phyloP scores from a whole-genome alignment of 2,888 invertebrate species.

The Cecidostiba fungosa region DNA sequence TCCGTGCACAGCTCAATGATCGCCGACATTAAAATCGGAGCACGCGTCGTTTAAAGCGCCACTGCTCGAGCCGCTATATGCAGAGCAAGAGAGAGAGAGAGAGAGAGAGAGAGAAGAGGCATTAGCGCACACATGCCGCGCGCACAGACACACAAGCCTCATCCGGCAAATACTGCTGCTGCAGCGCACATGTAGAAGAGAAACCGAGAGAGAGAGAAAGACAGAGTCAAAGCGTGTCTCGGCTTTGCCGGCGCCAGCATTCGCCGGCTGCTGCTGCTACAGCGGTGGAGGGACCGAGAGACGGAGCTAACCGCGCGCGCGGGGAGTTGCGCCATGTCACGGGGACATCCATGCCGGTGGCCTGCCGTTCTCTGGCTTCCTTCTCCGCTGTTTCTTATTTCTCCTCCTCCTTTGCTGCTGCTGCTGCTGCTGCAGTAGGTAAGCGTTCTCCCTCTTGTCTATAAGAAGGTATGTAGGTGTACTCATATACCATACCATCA shows the following conservation, averaged over 20 bases:
- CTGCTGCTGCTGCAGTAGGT: background rate
- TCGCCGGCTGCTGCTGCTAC: background rate
- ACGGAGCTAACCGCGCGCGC: conserved; percentile 9
- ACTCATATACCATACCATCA: background rate
- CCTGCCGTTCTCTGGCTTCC: conserved; percentile 52
- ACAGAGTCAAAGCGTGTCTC: conserved; percentile 18
- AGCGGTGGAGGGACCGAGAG: conserved; percentile 1
- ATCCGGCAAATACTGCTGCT: conserved; percentile 30
- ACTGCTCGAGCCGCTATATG: background rate
- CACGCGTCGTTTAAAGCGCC: conserved; percentile 47
- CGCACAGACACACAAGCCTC: conserved; percentile 17
- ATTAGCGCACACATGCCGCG: conserved; percentile 35
- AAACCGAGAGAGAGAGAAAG: background rate
- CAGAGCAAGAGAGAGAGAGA: background rate
- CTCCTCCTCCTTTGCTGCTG: conserved; percentile 1
- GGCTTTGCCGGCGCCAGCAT: conserved; percentile 13
- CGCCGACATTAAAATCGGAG: conserved; percentile 49
- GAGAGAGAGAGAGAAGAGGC: conserved; percentile 31
- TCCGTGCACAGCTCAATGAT: conserved; percentile 29
- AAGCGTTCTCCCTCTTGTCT: background rate
- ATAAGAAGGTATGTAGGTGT: background rate
- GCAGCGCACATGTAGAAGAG: background rate
- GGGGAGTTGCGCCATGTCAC: conserved; percentile 51
- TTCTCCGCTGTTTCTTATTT: conserved; percentile 23
- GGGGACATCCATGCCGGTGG: conserved; percentile 60